These are phyloP conservation scores for Ctenosaura bakeri DNA, from an alignment of 2,797 vertebrate species.

Conservation along the genomic window DNA sequence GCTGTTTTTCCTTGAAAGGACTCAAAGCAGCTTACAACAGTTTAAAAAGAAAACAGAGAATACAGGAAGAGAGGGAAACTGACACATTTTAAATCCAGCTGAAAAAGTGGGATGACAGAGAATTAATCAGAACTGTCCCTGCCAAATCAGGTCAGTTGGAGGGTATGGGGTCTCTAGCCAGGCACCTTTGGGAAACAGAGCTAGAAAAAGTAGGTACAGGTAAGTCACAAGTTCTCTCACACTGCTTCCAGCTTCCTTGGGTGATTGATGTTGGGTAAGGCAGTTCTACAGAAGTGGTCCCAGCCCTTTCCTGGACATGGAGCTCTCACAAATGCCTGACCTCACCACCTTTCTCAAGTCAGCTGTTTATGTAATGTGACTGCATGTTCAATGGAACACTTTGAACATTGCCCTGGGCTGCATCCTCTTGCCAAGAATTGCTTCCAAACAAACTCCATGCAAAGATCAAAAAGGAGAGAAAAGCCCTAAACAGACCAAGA, in stretches of 20 bases:
- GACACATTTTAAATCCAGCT: too few species aligned
- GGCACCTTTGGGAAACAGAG: too few species aligned
- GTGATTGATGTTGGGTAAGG: background rate
- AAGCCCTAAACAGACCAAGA: constrained; percentile 24
- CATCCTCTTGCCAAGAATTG: constrained; percentile 16
- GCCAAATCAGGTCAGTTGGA: too few species aligned
- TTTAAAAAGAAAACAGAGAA: too few species aligned
- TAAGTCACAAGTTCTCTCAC: background rate
- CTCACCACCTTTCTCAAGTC: background rate
- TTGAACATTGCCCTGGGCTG: rapidly evolving
- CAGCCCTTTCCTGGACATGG: background rate
- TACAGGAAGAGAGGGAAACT: too few species aligned
- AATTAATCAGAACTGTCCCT: too few species aligned
- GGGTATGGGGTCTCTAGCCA: too few species aligned
- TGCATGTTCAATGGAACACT: background rate
- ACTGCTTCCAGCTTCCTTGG: background rate
- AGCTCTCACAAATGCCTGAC: background rate
- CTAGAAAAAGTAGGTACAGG: background rate
- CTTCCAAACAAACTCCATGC: constrained; percentile 23
- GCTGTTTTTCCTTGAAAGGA: too few species aligned
- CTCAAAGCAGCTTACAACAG: too few species aligned
- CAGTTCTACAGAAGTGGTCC: background rate
- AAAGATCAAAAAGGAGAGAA: constrained; percentile 35
- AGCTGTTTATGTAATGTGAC: background rate
- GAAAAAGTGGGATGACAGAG: too few species aligned